Conservation (phyloP, 2,113 vertebrate genomes). For the Pteropus alecto region DNA sequence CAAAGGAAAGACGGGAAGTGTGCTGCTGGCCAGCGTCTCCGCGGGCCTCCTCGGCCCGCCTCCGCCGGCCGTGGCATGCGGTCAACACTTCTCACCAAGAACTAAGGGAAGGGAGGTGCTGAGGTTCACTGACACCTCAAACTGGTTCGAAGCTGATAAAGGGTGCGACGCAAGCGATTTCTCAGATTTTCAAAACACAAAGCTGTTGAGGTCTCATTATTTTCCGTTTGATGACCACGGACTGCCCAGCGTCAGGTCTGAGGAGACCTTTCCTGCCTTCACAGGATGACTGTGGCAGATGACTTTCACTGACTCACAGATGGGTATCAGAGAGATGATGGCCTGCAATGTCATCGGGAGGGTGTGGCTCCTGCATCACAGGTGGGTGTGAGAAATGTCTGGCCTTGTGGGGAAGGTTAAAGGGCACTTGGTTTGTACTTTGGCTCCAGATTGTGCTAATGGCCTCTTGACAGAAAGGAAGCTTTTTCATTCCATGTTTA, state of each 20-base stretch:
- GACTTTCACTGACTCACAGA: background rate
- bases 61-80: accelerated
- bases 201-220: background rate
- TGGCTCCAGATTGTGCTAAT: accelerated
- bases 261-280: background rate
- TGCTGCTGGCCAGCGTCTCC: background rate
- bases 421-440: background rate
- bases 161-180: background rate
- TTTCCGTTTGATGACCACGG: background rate
- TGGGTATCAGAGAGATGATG: accelerated
- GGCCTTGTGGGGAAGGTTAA: background rate
- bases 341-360: accelerated
- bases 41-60: background rate
- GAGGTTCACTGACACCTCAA: background rate
- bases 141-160: background rate
- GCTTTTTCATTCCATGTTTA: background rate
- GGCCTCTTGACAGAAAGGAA: background rate
- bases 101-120: background rate
- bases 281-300: accelerated
- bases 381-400: background rate
- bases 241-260: background rate
- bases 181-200: background rate
- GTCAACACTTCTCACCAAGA: background rate
- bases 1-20: conserved; percentile 43
- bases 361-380: background rate